Base-by-base conservation (phyloP, 2,797 vertebrate genomes). In the Enteromius fasciolatus region DNA sequence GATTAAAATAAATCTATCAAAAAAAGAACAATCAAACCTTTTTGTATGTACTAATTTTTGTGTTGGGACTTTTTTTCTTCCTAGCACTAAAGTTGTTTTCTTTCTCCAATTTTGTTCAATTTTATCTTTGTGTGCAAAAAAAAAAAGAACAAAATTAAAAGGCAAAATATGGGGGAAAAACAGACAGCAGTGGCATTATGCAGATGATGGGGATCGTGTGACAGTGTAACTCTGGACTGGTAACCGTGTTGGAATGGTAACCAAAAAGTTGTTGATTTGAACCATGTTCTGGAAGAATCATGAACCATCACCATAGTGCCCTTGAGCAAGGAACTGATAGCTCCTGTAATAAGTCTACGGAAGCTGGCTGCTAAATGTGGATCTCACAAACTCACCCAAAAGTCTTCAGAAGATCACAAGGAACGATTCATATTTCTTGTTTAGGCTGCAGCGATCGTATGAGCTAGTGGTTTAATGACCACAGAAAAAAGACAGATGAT, bases 341-440 rank as follows among this genome's bases (percentile, higher is more conserved):
- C 28, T 23, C 6, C 20, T 39, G n/a, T 39, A 77, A 64, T 20
- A 66, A 66, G 12, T 67, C 6, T 36, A 64, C 25, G 15, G 17
- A 33, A 31, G 28, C 61, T 17, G 28, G 18, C 28, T 52, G 31
- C 28, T 36, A 67, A 78, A 78, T 50, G n/a, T 66, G 20, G 39
- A 76, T 41, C 44, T 44, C 39, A 59, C 23, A 28, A 75, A 75
- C 33, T 75, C 10, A 59, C 7, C 12, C 17, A 11, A 59, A 76
- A 41, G 8, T 76, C 74, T 76, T 61, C 4, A n/a, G 44, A 76
- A 63, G 46, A 68, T 54, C 33, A 15, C 28, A 52, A 78, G 48
- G 10, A 54, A 50, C 20, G 8, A 28, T 61, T 72, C 25, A 18
- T 41, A 41, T 69, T 52, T 39, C 33, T 15, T 63, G 25, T 68